Conservation (phyloP, 2,797 vertebrate species). For the Halcyon smyrnensis region DNA sequence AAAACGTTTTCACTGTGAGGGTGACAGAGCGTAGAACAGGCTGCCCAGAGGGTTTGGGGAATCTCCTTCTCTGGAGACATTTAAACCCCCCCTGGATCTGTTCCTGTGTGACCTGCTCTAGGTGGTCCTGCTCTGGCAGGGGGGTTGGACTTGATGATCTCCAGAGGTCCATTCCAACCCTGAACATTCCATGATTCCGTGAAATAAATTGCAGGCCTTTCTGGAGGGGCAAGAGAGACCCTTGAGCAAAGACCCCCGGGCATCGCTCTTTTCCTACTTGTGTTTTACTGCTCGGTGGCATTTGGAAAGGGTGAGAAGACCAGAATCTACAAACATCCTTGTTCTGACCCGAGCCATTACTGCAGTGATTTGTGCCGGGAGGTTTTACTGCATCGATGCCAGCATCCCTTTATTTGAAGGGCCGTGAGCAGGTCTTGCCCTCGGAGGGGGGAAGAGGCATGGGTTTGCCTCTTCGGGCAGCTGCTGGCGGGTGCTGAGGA, state of each 20-base stretch:
- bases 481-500: conserved; percentile 53
- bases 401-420: neutral
- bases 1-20: too few relatives aligned
- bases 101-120: too few relatives aligned
- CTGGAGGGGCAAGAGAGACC: neutral
- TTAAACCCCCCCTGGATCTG: too few relatives aligned
- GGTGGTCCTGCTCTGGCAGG: too few relatives aligned
- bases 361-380: neutral
- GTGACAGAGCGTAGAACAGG: too few relatives aligned
- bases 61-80: too few relatives aligned
- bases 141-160: too few relatives aligned
- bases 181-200: too few relatives aligned
- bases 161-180: too few relatives aligned
- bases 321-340: neutral
- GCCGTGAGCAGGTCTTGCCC: neutral
- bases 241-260: neutral
- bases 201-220: neutral
- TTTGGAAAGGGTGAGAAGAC: neutral
- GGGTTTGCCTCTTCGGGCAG: neutral
- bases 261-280: neutral
- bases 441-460: neutral
- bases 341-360: neutral
- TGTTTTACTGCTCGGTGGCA: neutral
- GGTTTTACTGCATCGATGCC: neutral
- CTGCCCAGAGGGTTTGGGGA: too few relatives aligned